Evolutionary conservation across 1,140 invertebrate species (phyloP), one percentile per base, ranked within the genome.

Genomic region (Batillaria attramentaria): DNA sequence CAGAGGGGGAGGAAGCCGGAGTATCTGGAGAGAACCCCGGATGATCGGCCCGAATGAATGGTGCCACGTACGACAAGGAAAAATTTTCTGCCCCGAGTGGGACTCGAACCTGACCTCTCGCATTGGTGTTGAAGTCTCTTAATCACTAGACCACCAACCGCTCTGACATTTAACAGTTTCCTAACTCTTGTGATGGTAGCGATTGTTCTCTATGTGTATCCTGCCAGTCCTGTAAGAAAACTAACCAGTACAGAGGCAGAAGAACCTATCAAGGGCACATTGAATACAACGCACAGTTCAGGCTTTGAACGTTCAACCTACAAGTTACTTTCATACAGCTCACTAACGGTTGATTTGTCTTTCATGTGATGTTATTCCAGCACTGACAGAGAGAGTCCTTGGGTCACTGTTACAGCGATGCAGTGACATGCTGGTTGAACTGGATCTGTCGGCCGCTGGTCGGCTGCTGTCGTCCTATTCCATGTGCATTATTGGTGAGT

Each of bases 401-500:
- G 42, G 16, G 68, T 70, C 68, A n/a, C 20, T 70, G 68, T 28
- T 70, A n/a, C n/a, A 39, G 3, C 68, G 68, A 5, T 70, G 57
- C 57, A 13, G 68, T 70, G 68, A 41, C 24, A 16, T 13, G 6
- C 68, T 70, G 37, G n/a, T 18, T n/a, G 42, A 16, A 5, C 39
- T 70, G 35, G 39, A 70, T 39, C 20, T 70, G 37, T 70, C 24
- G 39, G 4, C 68, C 18, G 41, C 20, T 6, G 18, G 37, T 42
- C 37, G 37, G 10, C 31, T 70, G 24, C 20, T 70, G n/a, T 16
- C 68, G 4, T 35, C 39, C 18, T 41, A 28, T 42, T 39, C 68
- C n/a, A n/a, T 70, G 68, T n/a, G 24, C 41, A 28, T 70, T 24
- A 42, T 70, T 24, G 68, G 68, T 70, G 39, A 70, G 68, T 10